phyloP scores from a whole-genome alignment of 1,140 invertebrate species.

The Pseudomyrmex sp. region DNA sequence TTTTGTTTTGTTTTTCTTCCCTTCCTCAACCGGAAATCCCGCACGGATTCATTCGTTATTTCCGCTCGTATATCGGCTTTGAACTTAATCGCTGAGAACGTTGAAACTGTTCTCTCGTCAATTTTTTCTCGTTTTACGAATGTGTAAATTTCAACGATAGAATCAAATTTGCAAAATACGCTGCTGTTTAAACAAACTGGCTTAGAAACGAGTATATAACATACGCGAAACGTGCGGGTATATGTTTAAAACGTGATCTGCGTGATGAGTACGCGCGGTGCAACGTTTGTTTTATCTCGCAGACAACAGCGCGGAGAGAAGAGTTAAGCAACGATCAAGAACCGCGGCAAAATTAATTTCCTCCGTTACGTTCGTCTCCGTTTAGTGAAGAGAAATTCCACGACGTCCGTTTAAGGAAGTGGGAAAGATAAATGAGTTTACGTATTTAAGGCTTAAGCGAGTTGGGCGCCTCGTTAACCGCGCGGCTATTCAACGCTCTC shows the following conservation, averaged over 20 bases:
- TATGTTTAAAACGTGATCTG: no score
- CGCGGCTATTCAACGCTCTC: not conserved
- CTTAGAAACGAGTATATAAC: no score
- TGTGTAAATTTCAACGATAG: no score
- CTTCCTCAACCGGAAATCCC: conserved; percentile 6
- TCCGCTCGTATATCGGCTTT: not conserved
- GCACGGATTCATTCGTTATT: conserved; percentile 11
- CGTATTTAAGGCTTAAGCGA: conserved; percentile 41
- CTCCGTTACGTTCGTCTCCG: not conserved
- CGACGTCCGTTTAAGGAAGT: conserved; percentile 8
- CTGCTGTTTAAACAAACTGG: no score
- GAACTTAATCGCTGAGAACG: conserved; percentile 32
- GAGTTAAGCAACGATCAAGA: conserved; percentile 19
- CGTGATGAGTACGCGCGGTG: not conserved
- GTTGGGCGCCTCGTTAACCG: conserved; percentile 27
- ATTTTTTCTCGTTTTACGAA: no score
- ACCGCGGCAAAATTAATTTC: conserved; percentile 36
- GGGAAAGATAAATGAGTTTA: conserved; percentile 43
- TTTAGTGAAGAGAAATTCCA: conserved; percentile 1
- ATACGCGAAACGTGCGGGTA: no score
- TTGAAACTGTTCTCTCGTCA: no score
- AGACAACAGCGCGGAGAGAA: not conserved
- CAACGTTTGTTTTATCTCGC: not conserved
- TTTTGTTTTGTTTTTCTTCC: not conserved
- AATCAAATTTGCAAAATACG: no score